Conservation (phyloP, 1,140 invertebrate genomes). For the Drosophila prosaltans region DNA sequence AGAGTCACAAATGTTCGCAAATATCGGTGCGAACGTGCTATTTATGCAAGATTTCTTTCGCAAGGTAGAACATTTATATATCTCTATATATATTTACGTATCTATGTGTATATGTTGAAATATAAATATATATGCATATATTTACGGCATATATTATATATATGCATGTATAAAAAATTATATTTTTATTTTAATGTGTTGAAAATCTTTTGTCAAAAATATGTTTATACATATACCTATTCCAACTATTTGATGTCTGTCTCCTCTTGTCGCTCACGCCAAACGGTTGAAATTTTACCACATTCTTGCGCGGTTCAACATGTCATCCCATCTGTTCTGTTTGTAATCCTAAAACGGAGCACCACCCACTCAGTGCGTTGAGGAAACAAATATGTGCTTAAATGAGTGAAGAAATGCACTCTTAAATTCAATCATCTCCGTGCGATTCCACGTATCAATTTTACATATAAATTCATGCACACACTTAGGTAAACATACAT, state of each 20-base stretch:
- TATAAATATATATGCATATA: constrained; percentile 20
- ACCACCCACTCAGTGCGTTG: background rate
- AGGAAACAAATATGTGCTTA: background rate
- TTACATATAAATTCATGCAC: background rate
- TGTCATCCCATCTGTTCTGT: background rate
- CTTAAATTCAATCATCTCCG: background rate
- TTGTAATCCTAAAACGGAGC: background rate
- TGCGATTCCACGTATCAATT: background rate
- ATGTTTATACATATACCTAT: constrained; percentile 21
- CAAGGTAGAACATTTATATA: constrained; percentile 3
- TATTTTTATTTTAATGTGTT: constrained; percentile 45
- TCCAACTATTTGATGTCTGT: constrained; percentile 47
- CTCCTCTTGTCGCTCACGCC: constrained; percentile 48
- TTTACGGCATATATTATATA: constrained; percentile 20
- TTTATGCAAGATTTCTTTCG: constrained; percentile 11
- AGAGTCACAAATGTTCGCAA: constrained; percentile 2
- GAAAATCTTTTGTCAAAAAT: constrained; percentile 49
- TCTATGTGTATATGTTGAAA: background rate
- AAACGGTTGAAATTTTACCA: constrained; percentile 39
- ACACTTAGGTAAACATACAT: background rate
- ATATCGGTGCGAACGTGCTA: constrained; percentile 8
- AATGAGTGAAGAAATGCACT: constrained; percentile 5
- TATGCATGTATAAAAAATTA: constrained; percentile 21
- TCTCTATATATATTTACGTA: background rate
- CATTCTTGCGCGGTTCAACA: constrained; percentile 14